Evolutionary conservation across 23 tunicate genomes (phyloP).

Genomic region (Ascidia mentula): DNA sequence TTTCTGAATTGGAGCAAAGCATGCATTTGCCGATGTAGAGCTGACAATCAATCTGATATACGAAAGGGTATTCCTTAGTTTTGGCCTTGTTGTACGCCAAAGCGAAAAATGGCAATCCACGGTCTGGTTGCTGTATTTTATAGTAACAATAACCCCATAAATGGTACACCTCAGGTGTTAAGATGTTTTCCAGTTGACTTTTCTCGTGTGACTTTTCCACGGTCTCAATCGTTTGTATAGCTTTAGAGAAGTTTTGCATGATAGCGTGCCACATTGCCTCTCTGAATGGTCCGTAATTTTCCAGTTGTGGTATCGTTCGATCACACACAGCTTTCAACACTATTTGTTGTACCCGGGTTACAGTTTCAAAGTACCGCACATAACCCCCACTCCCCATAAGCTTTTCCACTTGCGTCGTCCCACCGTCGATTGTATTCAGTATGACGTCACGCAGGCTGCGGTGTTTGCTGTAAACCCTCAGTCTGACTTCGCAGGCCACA

Average conservation of each 20-base stretch:
- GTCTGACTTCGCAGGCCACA: background rate
- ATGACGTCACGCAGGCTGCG: background rate
- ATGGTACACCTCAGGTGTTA: background rate
- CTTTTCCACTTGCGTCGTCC: background rate
- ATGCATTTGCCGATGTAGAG: constrained; percentile 4
- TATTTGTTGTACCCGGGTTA: background rate
- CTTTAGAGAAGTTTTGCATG: background rate
- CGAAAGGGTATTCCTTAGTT: background rate
- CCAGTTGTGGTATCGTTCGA: background rate
- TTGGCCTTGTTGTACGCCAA: background rate
- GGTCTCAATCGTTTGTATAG: background rate
- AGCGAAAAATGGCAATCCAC: background rate
- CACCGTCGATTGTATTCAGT: background rate
- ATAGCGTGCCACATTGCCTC: constrained; percentile 2
- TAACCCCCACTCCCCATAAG: background rate
- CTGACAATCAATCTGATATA: background rate
- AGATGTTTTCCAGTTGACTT: background rate
- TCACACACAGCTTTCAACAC: background rate
- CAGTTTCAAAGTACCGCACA: background rate
- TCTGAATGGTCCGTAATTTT: background rate
- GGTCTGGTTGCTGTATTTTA: background rate
- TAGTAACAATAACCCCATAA: background rate
- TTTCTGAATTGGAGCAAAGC: background rate
- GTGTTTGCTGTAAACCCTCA: background rate
- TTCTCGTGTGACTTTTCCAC: background rate